These are phyloP conservation scores for Copidosoma floridanum DNA, from an alignment of 1,140 invertebrate species.

Conservation along the genomic window DNA sequence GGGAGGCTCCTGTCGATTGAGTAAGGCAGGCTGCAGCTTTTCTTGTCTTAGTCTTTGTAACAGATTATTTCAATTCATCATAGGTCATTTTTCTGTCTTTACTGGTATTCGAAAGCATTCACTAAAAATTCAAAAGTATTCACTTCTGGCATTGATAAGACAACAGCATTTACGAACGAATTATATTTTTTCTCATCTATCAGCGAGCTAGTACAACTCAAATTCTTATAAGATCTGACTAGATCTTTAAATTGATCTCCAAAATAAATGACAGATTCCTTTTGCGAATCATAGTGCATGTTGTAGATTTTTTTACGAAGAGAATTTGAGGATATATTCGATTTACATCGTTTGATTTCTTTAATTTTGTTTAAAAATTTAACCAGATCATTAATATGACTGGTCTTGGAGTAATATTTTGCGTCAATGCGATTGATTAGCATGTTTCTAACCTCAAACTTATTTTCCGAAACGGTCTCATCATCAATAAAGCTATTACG, in stretches of 20 bases:
- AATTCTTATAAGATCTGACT: constrained; percentile 23
- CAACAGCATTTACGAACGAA: constrained; percentile 29
- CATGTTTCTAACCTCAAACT: too few relatives aligned
- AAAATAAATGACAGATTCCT: constrained; percentile 25
- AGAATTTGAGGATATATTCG: too few relatives aligned
- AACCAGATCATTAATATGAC: constrained; percentile 18
- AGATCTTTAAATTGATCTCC: constrained; percentile 29
- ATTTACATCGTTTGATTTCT: constrained; percentile 29
- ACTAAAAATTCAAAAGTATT: constrained; percentile 24
- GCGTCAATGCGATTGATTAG: too few relatives aligned
- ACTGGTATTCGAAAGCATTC: too few relatives aligned
- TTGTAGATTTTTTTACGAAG: constrained; percentile 23
- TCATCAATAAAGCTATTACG: background rate
- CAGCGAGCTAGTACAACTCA: constrained; percentile 4
- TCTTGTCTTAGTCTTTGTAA: constrained; percentile 23
- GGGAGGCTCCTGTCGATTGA: background rate
- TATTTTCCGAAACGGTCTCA: background rate
- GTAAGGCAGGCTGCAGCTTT: constrained; percentile 10
- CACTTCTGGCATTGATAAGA: constrained; percentile 19
- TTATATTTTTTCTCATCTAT: constrained; percentile 30
- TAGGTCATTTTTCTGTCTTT: constrained; percentile 28
- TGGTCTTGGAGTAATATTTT: too few relatives aligned
- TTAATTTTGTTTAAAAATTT: constrained; percentile 27
- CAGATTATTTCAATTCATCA: too few relatives aligned
- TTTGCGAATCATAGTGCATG: constrained; percentile 16